A percentile compares a stretch with the other conserved stretches of the same genome.
Evolutionary conservation across 2,113 vertebrate genomes (phyloP).

Genomic region (Silurus asotus): DNA sequence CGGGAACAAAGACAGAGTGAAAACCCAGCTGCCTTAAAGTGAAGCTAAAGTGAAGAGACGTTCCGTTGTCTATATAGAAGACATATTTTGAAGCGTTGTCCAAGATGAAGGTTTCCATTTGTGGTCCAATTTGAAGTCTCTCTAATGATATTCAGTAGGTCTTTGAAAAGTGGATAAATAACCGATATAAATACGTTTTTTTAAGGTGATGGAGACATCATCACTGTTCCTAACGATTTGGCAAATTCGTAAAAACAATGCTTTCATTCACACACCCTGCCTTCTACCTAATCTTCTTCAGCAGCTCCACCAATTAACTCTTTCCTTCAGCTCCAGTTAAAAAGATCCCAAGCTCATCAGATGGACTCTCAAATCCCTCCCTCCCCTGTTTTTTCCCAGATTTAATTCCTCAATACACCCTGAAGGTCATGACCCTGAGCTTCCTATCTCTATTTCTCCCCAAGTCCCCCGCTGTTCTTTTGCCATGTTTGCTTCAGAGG

Average conservation of each 20-base stretch:
- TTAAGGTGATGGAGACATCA: not conserved
- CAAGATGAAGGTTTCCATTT: no score
- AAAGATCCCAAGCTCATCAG: constrained; percentile 49
- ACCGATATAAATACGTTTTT: not conserved
- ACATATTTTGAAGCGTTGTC: not conserved
- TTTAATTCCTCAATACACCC: constrained; percentile 10
- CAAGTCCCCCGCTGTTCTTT: constrained; percentile 38
- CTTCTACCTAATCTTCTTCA: constrained; percentile 33
- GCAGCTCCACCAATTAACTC: constrained; percentile 45
- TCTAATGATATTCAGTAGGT: no score
- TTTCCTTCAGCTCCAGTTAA: constrained; percentile 37
- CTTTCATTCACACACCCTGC: not conserved
- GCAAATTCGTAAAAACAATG: not conserved
- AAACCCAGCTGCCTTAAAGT: not conserved
- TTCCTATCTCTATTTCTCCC: constrained; percentile 7
- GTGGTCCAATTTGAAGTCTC: no score
- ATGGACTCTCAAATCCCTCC: not conserved
- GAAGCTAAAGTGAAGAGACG: not conserved
- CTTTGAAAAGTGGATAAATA: no score
- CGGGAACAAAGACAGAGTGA: not conserved
- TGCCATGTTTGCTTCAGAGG: constrained; percentile 39
- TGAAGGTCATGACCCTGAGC: constrained; percentile 32
- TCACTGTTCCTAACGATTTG: not conserved
- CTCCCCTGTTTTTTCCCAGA: not conserved
- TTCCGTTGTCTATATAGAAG: not conserved